A percentile compares a stretch with the other conserved stretches of the same genome.
These are phyloP conservation scores for Globia sparganii DNA, from an alignment of 2,888 invertebrate species.

Conservation along the genomic window DNA sequence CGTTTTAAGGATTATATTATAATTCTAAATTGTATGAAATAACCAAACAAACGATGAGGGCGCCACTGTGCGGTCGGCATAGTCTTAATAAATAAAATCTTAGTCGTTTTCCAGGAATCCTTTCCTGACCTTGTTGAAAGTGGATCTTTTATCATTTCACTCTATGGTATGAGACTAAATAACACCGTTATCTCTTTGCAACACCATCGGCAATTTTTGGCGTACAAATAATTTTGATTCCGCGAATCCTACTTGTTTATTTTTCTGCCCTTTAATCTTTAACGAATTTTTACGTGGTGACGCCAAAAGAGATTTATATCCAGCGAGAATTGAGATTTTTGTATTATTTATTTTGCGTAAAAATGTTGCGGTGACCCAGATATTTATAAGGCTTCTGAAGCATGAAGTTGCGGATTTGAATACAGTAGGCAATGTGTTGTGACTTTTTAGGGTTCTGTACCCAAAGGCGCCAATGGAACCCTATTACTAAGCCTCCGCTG, in stretches of 20 bases:
- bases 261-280: constrained; percentile 63
- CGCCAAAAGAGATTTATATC: constrained; percentile 54
- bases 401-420: constrained; percentile 26
- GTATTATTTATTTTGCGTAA: constrained; percentile 49
- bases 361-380: constrained; percentile 26
- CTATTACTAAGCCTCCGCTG: background rate
- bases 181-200: constrained; percentile 56
- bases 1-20: too few species aligned
- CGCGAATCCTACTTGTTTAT: constrained; percentile 54
- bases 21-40: too few species aligned
- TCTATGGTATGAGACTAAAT: constrained; percentile 21
- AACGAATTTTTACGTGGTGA: constrained; percentile 55
- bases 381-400: constrained; percentile 13
- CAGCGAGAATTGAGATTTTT: constrained; percentile 40
- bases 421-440: background rate
- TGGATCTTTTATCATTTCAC: constrained; percentile 32
- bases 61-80: too few species aligned
- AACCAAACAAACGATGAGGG: too few species aligned
- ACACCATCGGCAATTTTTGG: constrained; percentile 58
- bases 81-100: background rate
- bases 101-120: background rate
- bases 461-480: background rate
- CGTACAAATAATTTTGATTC: constrained; percentile 57
- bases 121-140: background rate
- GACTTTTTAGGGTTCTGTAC: background rate